Evolutionary conservation across 2,888 invertebrate species (phyloP).

Genomic region (Tetramorium bicarinatum): DNA sequence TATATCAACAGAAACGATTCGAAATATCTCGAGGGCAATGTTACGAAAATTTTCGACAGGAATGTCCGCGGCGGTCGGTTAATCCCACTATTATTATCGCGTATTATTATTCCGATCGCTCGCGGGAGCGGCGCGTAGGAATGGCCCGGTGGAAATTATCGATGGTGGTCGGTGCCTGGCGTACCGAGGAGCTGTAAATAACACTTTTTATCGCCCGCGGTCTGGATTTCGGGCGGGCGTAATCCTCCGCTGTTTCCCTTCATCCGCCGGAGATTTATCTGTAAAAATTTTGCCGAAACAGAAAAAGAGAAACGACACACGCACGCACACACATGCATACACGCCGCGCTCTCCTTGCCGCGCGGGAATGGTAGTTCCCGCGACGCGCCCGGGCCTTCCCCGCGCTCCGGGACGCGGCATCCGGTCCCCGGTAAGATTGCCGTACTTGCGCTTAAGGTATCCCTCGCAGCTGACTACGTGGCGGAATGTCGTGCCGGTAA

Average conservation of each 20-base stretch:
- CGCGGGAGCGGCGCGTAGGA: conserved; percentile 5
- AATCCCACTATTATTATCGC: conserved; percentile 53
- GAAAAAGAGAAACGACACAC: conserved; percentile 2
- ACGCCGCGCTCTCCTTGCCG: conserved; percentile 3
- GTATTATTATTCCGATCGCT: conserved; percentile 58
- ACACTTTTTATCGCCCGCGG: conserved; percentile 69
- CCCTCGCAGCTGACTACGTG: conserved; percentile 75
- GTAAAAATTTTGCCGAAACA: conserved; percentile 63
- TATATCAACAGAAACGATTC: neutral
- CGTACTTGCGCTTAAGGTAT: conserved; percentile 70
- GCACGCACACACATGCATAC: too few relatives aligned
- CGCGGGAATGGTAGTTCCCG: conserved; percentile 13
- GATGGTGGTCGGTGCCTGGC: conserved; percentile 53
- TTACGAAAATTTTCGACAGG: neutral
- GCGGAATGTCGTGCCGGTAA: conserved; percentile 75
- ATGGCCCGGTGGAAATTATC: conserved; percentile 68
- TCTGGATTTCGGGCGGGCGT: conserved; percentile 52
- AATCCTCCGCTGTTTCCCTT: conserved; percentile 61
- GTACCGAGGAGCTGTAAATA: conserved; percentile 65
- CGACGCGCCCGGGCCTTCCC: neutral
- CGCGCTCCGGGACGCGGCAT: conserved; percentile 1
- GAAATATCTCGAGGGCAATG: neutral
- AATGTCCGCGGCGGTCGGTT: conserved; percentile 41
- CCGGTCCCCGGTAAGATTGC: conserved; percentile 60
- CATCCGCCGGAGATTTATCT: conserved; percentile 71